These are phyloP conservation scores for Choreutis nemorana DNA, from an alignment of 2,888 invertebrate genomes.

Conservation along the genomic window DNA sequence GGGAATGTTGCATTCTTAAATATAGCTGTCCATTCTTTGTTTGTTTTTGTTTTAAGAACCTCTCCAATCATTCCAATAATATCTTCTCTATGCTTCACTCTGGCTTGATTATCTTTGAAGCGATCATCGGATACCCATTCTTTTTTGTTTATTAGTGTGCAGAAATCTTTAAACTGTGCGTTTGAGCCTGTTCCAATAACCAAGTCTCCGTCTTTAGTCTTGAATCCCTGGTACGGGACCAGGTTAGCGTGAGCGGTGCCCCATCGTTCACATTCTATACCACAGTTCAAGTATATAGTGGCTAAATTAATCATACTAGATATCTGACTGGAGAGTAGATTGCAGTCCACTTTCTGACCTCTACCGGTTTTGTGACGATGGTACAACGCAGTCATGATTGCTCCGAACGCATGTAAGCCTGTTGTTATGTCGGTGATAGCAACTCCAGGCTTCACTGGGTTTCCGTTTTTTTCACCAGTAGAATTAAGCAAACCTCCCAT, in stretches of 20 bases:
- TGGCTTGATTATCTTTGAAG: constrained; percentile 74
- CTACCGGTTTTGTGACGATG: constrained; percentile 77
- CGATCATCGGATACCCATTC: constrained; percentile 69
- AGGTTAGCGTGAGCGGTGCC: constrained; percentile 96
- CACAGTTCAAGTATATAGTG: constrained; percentile 88
- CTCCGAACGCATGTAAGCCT: constrained; percentile 93
- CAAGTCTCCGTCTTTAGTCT: constrained; percentile 82
- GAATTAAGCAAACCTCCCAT: constrained; percentile 89
- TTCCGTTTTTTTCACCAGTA: constrained; percentile 85
- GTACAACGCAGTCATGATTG: constrained; percentile 89
- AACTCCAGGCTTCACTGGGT: constrained; percentile 91
- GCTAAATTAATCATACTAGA: constrained; percentile 89
- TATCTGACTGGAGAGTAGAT: constrained; percentile 92
- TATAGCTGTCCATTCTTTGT: constrained; percentile 75
- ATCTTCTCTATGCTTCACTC: constrained; percentile 79
- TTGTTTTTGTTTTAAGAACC: constrained; percentile 68
- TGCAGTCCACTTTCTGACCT: constrained; percentile 94
- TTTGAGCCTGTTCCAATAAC: constrained; percentile 91
- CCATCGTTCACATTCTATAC: constrained; percentile 78
- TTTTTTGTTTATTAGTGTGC: constrained; percentile 67
- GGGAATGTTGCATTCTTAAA: constrained; percentile 84
- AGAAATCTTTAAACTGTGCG: constrained; percentile 78
- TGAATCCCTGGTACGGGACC: constrained; percentile 93
- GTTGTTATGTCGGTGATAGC: constrained; percentile 94
- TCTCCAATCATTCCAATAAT: constrained; percentile 70